phyloP scores from a whole-genome alignment of 2,888 invertebrate genomes.

The Chrysolina oricalcia region DNA sequence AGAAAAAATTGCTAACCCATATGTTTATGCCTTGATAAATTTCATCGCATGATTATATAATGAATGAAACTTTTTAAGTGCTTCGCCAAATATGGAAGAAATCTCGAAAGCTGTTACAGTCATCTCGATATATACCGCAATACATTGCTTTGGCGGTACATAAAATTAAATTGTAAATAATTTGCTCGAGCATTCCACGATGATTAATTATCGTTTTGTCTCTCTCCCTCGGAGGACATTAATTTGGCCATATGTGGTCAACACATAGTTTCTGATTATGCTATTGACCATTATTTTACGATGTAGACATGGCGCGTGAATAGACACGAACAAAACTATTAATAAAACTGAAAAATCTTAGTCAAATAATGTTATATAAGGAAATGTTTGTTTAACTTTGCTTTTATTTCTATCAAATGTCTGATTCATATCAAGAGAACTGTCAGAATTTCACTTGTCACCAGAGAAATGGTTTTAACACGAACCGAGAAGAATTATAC shows the following conservation, averaged over 20 bases:
- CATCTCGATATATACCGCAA: conserved; percentile 12
- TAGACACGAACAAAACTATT: neutral
- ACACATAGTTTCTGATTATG: neutral
- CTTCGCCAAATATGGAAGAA: conserved; percentile 14
- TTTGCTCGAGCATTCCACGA: conserved; percentile 1
- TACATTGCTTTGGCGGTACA: conserved; percentile 14
- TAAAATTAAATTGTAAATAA: conserved; percentile 15
- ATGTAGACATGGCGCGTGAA: neutral
- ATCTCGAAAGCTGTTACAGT: conserved; percentile 9
- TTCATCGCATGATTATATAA: conserved; percentile 20
- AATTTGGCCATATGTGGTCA: neutral
- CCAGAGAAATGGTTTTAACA: too few relatives aligned
- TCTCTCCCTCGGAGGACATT: neutral
- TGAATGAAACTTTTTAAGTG: neutral
- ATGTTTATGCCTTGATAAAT: conserved; percentile 16
- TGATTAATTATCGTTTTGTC: neutral
- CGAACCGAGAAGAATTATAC: too few relatives aligned
- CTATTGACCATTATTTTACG: neutral
- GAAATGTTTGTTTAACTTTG: too few relatives aligned
- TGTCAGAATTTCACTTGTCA: too few relatives aligned
- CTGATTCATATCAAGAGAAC: too few relatives aligned
- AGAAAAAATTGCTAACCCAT: neutral
- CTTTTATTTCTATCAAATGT: too few relatives aligned
- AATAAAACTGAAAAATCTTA: neutral
- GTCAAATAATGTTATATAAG: too few relatives aligned